Conservation (phyloP, 2,888 invertebrate species). For the Eristalis pertinax region DNA sequence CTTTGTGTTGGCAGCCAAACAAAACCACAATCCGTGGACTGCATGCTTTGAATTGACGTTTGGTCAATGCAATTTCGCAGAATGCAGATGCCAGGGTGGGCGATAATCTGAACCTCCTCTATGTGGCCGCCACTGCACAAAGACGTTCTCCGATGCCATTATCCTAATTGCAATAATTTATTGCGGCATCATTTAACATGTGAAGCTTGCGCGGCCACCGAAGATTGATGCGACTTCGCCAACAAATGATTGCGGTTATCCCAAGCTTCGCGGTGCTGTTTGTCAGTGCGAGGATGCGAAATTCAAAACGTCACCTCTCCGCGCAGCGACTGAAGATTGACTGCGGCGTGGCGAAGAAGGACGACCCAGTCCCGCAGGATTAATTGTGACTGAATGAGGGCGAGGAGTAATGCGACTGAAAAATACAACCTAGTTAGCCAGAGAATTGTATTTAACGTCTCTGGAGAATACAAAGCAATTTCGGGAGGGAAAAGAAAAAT, state of each 20-base stretch:
- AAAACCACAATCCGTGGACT: too few relatives aligned
- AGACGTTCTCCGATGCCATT: neutral
- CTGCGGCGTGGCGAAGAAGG: neutral
- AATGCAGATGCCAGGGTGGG: neutral
- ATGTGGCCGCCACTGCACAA: neutral
- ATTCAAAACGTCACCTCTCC: neutral
- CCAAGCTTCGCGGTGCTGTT: neutral
- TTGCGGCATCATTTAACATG: neutral
- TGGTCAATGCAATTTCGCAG: neutral
- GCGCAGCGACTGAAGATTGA: neutral
- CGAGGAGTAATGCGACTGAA: too few relatives aligned
- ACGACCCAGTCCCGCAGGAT: too few relatives aligned
- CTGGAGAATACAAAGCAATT: too few relatives aligned
- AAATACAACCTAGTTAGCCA: too few relatives aligned
- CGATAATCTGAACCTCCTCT: neutral
- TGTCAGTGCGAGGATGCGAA: neutral
- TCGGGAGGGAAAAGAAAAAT: too few relatives aligned
- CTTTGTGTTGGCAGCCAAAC: too few relatives aligned
- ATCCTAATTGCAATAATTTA: neutral
- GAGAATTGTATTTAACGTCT: too few relatives aligned
- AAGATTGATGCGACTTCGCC: neutral
- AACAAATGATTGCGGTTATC: neutral
- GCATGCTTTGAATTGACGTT: neutral
- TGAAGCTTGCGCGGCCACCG: neutral
- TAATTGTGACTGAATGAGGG: too few relatives aligned